These are phyloP conservation scores for Propithecus deckenii DNA, from an alignment of 2,797 vertebrate species.

Conservation along the genomic window DNA sequence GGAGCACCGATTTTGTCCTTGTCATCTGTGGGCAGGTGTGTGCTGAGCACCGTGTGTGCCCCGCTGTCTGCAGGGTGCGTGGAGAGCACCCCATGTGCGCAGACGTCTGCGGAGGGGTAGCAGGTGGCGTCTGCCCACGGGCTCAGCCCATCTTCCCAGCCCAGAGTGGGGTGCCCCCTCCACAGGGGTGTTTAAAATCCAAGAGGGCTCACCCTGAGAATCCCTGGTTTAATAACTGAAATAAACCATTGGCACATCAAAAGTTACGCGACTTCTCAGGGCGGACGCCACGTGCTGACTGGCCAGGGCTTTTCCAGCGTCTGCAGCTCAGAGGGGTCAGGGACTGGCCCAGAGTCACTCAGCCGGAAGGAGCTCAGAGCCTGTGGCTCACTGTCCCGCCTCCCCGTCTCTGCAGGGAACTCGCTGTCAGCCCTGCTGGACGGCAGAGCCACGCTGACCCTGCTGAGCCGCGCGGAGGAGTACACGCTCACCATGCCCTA, in stretches of 20 bases:
- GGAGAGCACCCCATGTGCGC: too few relatives aligned
- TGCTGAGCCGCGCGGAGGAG: conserved; percentile 92
- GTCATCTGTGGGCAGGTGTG: neutral
- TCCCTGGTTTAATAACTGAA: neutral
- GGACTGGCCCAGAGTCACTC: neutral
- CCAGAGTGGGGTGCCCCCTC: rapidly evolving
- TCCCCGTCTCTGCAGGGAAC: conserved; percentile 87
- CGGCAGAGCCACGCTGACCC: conserved; percentile 93
- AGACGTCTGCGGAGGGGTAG: neutral
- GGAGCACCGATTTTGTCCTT: rapidly evolving
- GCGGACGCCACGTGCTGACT: rapidly evolving
- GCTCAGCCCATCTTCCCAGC: neutral
- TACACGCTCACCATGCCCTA: conserved; percentile 98
- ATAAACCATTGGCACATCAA: rapidly evolving
- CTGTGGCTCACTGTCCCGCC: neutral
- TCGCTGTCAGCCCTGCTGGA: conserved; percentile 97
- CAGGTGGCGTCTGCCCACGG: neutral
- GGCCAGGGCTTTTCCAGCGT: neutral
- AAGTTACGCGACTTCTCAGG: neutral
- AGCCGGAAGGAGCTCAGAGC: neutral
- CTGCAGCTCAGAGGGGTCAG: neutral
- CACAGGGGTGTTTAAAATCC: neutral
- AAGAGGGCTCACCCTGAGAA: too few relatives aligned
- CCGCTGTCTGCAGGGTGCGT: rapidly evolving
- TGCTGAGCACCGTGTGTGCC: neutral